Percentiles rank a stretch among this genome's conserved stretches.
Conservation (phyloP, 64 coral and sea anemone species). For the Dendronephthya gigantea region DNA sequence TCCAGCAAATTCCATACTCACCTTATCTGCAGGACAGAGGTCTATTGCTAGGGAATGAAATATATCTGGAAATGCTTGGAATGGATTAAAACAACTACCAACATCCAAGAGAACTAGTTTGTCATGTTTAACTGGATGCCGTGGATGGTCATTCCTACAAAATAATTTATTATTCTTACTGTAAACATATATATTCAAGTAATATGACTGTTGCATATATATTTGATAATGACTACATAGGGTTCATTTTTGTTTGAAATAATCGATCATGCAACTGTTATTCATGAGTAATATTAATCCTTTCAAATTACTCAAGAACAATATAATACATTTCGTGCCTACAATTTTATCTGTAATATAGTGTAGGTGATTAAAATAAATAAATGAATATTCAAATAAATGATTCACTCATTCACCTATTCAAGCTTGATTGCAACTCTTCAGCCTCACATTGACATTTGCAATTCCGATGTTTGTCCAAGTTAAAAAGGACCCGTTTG, state of each 20-base stretch:
- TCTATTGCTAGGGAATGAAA: conserved; percentile 62
- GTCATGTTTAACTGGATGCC: background rate
- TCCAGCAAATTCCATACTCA: too few relatives aligned
- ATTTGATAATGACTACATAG: too few relatives aligned
- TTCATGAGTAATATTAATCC: too few relatives aligned
- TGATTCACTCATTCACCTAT: background rate
- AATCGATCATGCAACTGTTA: too few relatives aligned
- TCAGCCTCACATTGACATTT: background rate
- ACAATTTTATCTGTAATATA: too few relatives aligned
- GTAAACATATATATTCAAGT: too few relatives aligned
- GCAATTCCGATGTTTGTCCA: background rate
- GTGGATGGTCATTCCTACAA: background rate
- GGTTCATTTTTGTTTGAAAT: too few relatives aligned
- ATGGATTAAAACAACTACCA: conserved; percentile 96
- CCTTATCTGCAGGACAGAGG: conserved; percentile 56
- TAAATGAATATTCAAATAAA: background rate
- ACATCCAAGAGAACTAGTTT: conserved; percentile 86
- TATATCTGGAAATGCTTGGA: conserved; percentile 48
- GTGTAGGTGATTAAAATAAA: background rate
- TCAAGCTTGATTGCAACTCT: background rate
- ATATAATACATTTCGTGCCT: too few relatives aligned
- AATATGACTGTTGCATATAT: too few relatives aligned
- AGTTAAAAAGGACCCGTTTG: background rate
- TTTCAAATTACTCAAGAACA: too few relatives aligned
- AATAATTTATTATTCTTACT: background rate